These are phyloP conservation scores for Carassius auratus DNA, from an alignment of 2,113 vertebrate species.

Conservation along the genomic window DNA sequence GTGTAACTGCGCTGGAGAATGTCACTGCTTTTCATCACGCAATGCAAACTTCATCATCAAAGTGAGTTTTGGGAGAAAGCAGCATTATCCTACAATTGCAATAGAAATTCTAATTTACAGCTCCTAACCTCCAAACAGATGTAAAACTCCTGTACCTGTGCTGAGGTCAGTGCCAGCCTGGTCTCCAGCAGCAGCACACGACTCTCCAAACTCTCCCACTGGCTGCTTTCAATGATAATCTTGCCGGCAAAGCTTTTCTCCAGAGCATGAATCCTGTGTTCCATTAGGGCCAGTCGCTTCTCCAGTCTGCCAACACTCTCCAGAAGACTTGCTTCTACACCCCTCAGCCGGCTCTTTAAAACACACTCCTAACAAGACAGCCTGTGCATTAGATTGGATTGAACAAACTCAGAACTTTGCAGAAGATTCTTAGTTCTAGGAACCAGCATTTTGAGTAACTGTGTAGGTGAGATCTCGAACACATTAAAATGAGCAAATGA, in stretches of 20 bases:
- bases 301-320: constrained; percentile 79
- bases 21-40: constrained; percentile 11
- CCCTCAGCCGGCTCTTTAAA: constrained; percentile 70
- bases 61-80: background rate
- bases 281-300: constrained; percentile 71
- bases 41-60: constrained; percentile 1
- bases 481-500: too few species aligned
- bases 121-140: background rate
- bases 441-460: background rate
- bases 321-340: constrained; percentile 74
- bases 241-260: constrained; percentile 81
- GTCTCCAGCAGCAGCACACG: constrained; percentile 89
- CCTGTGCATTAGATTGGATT: background rate
- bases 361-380: constrained; percentile 62
- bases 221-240: constrained; percentile 77
- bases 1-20: background rate
- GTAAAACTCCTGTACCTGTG: constrained; percentile 58
- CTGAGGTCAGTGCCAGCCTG: constrained; percentile 74
- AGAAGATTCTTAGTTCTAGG: background rate
- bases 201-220: constrained; percentile 87
- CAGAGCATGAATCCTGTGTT: constrained; percentile 73
- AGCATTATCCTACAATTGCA: background rate
- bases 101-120: background rate
- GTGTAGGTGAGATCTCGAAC: background rate
- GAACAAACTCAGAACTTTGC: background rate